Conservation (phyloP, 2,888 invertebrate species). For the Tuta absoluta region DNA sequence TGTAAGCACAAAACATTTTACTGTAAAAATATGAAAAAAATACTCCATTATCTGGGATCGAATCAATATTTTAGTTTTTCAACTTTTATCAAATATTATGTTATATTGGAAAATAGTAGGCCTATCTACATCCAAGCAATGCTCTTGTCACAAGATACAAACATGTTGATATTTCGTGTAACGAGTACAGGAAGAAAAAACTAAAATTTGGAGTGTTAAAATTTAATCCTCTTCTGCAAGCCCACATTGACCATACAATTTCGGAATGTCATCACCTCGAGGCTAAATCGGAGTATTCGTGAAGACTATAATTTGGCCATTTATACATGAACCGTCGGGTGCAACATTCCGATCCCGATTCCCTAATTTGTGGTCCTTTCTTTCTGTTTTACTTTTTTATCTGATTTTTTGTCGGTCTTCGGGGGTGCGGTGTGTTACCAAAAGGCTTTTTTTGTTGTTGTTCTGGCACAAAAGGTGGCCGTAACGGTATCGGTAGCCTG, state of each 20-base stretch:
- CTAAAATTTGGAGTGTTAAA: background rate
- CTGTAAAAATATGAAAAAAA: too few relatives aligned
- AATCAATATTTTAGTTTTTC: too few relatives aligned
- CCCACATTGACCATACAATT: slow-evolving; percentile 8
- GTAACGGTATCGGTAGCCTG: slow-evolving; percentile 66
- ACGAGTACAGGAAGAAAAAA: background rate
- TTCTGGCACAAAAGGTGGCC: slow-evolving; percentile 64
- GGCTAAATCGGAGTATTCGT: slow-evolving; percentile 8
- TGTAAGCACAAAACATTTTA: too few relatives aligned
- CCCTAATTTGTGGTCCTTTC: slow-evolving; percentile 76
- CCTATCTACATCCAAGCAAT: too few relatives aligned
- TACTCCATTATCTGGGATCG: too few relatives aligned
- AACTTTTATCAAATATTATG: too few relatives aligned
- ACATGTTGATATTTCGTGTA: too few relatives aligned
- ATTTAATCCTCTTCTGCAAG: background rate
- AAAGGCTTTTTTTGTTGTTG: slow-evolving; percentile 63
- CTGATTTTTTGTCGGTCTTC: slow-evolving; percentile 60
- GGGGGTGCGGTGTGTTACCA: slow-evolving; percentile 64
- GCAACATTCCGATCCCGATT: slow-evolving; percentile 72
- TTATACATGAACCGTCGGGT: slow-evolving; percentile 64
- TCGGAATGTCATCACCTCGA: slow-evolving; percentile 22
- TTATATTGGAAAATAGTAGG: too few relatives aligned
- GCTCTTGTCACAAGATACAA: too few relatives aligned
- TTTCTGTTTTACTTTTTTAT: slow-evolving; percentile 57
- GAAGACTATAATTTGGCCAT: slow-evolving; percentile 54